Base-by-base conservation (phyloP, 2,888 invertebrate species). In the Euproctis similis region DNA sequence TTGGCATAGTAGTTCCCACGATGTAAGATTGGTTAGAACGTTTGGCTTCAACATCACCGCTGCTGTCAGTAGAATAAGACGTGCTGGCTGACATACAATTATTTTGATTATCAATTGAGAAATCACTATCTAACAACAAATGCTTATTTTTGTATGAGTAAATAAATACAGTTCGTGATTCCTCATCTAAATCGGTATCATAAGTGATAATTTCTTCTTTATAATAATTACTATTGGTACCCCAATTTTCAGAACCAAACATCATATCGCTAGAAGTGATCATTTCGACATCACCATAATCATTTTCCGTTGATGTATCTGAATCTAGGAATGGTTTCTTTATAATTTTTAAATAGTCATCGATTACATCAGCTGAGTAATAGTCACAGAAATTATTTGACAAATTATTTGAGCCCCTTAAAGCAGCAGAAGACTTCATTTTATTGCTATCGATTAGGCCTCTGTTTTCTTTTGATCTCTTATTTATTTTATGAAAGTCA, bases 61-160 rank as follows among this genome's bases (percentile, higher is more conserved):
- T 47, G 24, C 51, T 60, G 10, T 64, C 59, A 9, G 52, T 34
- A 9, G 59, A 53, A 40, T 37, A 40, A 3, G 63, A 56, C 5
- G 53, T 52, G 12, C 31, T 26, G 38, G 48, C 62, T 8, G 40
- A 39, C 12, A 47, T 53, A 5, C 64, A 60, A 26, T 41, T 54
- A 26, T 50, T 47, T 12, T 55, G 49, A 30, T 70, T 66, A 3
- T 53, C 40, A 8, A 59, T 27, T 27, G 62, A 58, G 23, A 47
- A 52, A 32, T 63, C 58, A 21, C 65, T 49, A 22, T 73, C 67
- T n/a, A 54, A 34, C 11, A 73, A 34, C 3, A 57, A 38, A n/a
- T 49, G 59, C 30, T 59, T 64, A 37, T 80, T 78, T 54, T 71
- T 70, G 32, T 62, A 73, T 2, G 78, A 78, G 46, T 78, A 78